Evolutionary conservation across 2,888 invertebrate species (phyloP).

Genomic region (Chouioia cunea): DNA sequence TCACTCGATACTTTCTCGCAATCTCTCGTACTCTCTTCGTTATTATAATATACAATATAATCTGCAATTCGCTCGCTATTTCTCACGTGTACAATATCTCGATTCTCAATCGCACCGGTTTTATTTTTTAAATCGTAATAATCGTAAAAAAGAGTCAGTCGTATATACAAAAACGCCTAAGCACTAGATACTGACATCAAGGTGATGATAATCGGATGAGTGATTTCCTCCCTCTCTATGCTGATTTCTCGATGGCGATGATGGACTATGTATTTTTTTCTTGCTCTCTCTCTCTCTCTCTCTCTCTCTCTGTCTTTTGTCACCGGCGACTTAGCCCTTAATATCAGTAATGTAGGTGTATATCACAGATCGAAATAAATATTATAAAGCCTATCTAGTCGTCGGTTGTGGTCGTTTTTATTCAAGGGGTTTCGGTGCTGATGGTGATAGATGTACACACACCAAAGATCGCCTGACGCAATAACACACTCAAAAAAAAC

Average conservation of each 20-base stretch:
- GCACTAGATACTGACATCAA: constrained; percentile 59
- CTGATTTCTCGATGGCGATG: too few relatives aligned
- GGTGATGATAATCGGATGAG: constrained; percentile 1
- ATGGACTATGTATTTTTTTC: constrained; percentile 52
- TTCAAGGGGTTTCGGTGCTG: neutral
- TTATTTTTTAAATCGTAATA: constrained; percentile 52
- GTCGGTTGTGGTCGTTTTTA: constrained; percentile 36
- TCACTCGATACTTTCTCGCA: constrained; percentile 10
- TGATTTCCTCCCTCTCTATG: neutral
- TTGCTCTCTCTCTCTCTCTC: constrained; percentile 11
- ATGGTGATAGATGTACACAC: neutral
- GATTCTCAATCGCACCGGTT: constrained; percentile 54
- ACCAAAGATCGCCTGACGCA: too few relatives aligned
- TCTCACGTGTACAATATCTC: constrained; percentile 20
- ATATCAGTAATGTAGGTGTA: constrained; percentile 52
- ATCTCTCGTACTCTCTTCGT: constrained; percentile 6
- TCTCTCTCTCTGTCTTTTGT: constrained; percentile 35
- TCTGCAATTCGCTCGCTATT: neutral
- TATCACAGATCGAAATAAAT: constrained; percentile 69
- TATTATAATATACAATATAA: constrained; percentile 9
- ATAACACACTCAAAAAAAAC: neutral
- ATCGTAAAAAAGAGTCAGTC: constrained; percentile 68
- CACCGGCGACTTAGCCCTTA: constrained; percentile 27
- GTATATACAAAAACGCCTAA: constrained; percentile 67
- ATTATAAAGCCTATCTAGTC: constrained; percentile 64